Base-by-base conservation (phyloP, 2,113 vertebrate species). In the Tragelaphus scriptus region DNA sequence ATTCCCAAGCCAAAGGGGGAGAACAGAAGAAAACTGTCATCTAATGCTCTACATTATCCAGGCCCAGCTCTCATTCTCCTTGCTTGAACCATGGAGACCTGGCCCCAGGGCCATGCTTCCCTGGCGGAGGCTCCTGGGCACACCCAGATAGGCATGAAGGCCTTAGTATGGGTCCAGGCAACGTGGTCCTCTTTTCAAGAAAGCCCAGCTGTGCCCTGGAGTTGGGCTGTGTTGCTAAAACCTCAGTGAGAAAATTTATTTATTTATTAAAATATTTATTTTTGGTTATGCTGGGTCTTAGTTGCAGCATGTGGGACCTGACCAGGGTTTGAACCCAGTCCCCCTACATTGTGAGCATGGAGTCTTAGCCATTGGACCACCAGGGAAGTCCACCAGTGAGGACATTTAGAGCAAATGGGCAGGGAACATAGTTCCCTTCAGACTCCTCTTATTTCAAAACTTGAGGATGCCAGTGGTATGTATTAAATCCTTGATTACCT, bases 1-100 rank as follows among this genome's bases (percentile, higher is more conserved):
- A 95, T 92, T 94, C 49, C 11, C 19, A 32, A 91, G 88, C 77
- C 96, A 95, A 95, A 88, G 85, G 23, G 92, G 87, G 90, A 63
- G 65, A 51, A 95, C 6, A 32, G 85, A 85, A 77, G 93, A 49
- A 56, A 91, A 58, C 14, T 15, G 28, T 61, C 88, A 49, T 49
- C 59, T 6, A 40, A 55, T 0, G 2, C n/a, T 85, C n/a, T 2
- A 59, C 2, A 21, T 84, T 5, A 1, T 32, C 53, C 53, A 49
- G 68, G 36, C n/a, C 85, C 59, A 32, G 82, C 26, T 86, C 23
- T 23, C 55, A 30, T 19, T 40, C 11, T 2, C 19, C 15, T 53
- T 30, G 40, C 68, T 81, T 40, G 90, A 30, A 23, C 61, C 8
- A 0, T 17, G n/a, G 68, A 86, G 88, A 85, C 47, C 84, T 28